Conservation (phyloP, 2,888 invertebrate genomes). For the Sarcophaga carnaria region DNA sequence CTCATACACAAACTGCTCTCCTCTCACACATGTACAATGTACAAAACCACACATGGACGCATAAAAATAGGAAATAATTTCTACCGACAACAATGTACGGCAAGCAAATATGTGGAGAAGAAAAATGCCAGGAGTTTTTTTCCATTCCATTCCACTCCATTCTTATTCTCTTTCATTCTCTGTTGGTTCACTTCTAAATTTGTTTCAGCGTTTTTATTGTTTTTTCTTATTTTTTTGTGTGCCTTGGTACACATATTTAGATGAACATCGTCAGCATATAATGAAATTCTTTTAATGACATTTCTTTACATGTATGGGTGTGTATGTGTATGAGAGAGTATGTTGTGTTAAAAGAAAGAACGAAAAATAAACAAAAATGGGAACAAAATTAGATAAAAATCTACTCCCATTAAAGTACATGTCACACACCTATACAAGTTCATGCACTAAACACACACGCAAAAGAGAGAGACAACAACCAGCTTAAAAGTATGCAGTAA, state of each 20-base stretch:
- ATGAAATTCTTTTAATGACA: constrained; percentile 66
- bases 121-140: constrained; percentile 43
- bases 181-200: too few relatives aligned
- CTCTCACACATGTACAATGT: neutral
- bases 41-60: neutral
- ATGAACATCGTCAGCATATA: constrained; percentile 54
- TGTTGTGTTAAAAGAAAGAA: neutral
- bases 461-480: neutral
- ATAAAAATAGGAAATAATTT: constrained; percentile 30
- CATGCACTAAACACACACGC: neutral
- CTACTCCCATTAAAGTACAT: constrained; percentile 11
- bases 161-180: too few relatives aligned
- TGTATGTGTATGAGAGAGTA: neutral
- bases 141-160: too few relatives aligned
- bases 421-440: neutral
- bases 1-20: neutral
- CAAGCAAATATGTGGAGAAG: constrained; percentile 25
- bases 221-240: neutral
- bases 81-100: constrained; percentile 38
- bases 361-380: neutral
- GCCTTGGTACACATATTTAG: constrained; percentile 48
- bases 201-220: neutral
- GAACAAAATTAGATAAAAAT: constrained; percentile 43
- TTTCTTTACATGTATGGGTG: neutral
- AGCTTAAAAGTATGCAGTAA: constrained; percentile 22